These are phyloP conservation scores for Saxidomus purpurata DNA, from an alignment of 1,140 invertebrate species.

Conservation along the genomic window DNA sequence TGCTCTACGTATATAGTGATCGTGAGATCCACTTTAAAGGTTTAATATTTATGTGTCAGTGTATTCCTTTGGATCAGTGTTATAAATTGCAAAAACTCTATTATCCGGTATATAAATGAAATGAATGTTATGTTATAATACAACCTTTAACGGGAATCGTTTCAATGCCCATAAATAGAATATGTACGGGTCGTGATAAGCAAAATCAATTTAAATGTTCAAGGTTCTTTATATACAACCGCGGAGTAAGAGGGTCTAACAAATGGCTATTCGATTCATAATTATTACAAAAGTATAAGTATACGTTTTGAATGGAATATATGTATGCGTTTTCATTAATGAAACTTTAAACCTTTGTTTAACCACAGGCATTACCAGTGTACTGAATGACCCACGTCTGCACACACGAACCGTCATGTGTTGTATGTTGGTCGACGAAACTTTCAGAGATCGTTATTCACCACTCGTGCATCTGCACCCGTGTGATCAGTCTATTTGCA, in stretches of 20 bases:
- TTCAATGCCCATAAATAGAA: constrained; percentile 17
- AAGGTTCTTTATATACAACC: background rate
- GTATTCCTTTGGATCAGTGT: background rate
- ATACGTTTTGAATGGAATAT: too few relatives aligned
- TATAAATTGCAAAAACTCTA: constrained; percentile 22
- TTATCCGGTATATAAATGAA: constrained; percentile 27
- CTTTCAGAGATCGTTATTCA: too few relatives aligned
- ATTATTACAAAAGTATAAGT: too few relatives aligned
- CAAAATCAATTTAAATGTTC: constrained; percentile 7
- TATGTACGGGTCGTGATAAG: background rate
- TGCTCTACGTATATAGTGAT: too few relatives aligned
- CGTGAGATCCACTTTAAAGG: background rate
- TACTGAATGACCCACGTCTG: too few relatives aligned
- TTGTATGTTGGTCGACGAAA: too few relatives aligned
- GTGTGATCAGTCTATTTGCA: too few relatives aligned
- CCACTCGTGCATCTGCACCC: too few relatives aligned
- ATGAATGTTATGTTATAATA: constrained; percentile 25
- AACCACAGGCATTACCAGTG: too few relatives aligned
- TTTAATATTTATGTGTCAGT: background rate
- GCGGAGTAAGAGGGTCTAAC: background rate
- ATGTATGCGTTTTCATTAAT: too few relatives aligned
- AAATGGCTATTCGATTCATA: background rate
- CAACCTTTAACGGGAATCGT: background rate
- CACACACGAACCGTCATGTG: too few relatives aligned
- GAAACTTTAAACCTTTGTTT: too few relatives aligned